These are phyloP conservation scores for Baccha elongata DNA, from an alignment of 2,888 invertebrate genomes.

Conservation along the genomic window DNA sequence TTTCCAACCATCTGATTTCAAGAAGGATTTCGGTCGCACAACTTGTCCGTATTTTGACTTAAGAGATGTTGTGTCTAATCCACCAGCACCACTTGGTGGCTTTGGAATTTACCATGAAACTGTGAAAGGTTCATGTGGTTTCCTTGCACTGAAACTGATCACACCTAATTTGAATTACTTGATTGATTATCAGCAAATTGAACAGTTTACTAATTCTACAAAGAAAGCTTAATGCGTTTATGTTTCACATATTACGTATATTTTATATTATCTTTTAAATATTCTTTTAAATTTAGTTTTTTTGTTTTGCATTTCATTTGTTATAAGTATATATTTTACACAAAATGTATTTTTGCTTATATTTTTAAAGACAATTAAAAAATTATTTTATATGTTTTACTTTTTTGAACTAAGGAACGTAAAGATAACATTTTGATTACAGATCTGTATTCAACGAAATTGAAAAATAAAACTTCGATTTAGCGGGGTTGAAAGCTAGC, in stretches of 20 bases:
- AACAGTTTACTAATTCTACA: neutral
- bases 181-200: neutral
- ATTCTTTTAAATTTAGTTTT: no score
- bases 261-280: no score
- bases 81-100: slow-evolving; percentile 7
- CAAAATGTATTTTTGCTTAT: no score
- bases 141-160: neutral
- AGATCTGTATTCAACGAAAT: no score
- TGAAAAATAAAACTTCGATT: no score
- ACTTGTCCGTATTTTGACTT: neutral
- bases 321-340: no score
- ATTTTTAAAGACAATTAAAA: no score
- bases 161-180: neutral
- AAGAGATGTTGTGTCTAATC: neutral
- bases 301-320: no score
- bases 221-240: neutral
- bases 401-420: no score
- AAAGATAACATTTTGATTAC: no score
- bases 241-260: neutral
- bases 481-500: no score
- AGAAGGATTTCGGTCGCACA: neutral
- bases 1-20: neutral
- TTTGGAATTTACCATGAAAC: neutral
- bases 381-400: no score
- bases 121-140: neutral